Conservation (phyloP, 1,140 invertebrate genomes). For the Rhagoletis zephyria region DNA sequence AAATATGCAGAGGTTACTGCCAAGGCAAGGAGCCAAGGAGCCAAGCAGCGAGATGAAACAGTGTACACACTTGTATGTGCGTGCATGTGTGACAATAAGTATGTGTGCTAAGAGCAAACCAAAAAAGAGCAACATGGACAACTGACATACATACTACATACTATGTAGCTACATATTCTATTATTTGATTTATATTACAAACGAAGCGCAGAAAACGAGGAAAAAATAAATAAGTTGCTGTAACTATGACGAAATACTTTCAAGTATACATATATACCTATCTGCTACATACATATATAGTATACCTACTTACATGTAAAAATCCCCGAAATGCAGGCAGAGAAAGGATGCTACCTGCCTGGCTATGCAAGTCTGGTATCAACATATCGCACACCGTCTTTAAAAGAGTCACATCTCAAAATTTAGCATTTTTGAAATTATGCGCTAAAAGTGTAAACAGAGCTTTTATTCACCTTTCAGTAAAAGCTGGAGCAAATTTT, state of each 20-base stretch:
- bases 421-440: no score
- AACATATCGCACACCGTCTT: no score
- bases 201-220: background rate
- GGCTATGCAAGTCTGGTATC: no score
- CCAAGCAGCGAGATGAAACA: background rate
- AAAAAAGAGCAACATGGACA: background rate
- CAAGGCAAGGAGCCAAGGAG: background rate
- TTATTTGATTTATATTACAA: conserved; percentile 34
- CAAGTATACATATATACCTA: no score
- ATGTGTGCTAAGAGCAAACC: background rate
- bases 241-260: background rate
- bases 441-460: no score
- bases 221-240: background rate
- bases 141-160: background rate
- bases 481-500: no score
- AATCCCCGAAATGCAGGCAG: background rate
- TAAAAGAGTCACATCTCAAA: no score
- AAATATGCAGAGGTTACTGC: background rate
- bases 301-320: background rate
- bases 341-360: no score
- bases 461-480: background rate
- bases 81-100: background rate
- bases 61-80: background rate
- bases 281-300: background rate
- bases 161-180: background rate